A percentile compares a stretch with the other conserved stretches of the same genome.
Conservation (phyloP, 2,113 vertebrate species). For the Cheirogaleus medius region DNA sequence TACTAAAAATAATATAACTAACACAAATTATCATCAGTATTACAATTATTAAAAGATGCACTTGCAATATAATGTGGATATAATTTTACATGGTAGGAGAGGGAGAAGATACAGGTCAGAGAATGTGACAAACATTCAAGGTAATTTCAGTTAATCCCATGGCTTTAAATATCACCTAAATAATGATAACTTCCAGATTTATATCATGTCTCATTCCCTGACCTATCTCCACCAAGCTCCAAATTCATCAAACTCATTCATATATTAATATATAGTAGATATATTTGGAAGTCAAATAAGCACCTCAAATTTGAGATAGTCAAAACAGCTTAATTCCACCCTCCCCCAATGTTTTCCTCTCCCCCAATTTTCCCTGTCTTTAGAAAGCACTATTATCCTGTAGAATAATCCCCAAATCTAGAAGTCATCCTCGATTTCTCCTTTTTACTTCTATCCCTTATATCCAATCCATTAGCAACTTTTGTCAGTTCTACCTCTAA, state of each 20-base stretch:
- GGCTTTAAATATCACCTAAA: background rate
- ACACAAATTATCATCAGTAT: background rate
- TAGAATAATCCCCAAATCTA: background rate
- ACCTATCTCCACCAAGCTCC: background rate
- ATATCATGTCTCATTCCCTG: background rate
- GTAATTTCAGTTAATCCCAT: background rate
- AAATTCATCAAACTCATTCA: background rate
- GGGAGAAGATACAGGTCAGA: background rate
- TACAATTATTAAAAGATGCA: conserved; percentile 31
- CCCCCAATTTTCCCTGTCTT: background rate
- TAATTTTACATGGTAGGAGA: background rate
- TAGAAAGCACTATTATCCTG: background rate
- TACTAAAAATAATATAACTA: background rate
- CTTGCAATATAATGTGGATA: background rate
- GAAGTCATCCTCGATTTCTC: background rate
- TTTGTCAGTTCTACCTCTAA: background rate
- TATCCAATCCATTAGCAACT: background rate
- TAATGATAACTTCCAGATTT: background rate
- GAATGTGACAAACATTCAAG: background rate
- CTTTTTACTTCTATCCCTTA: background rate
- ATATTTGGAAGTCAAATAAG: conserved; percentile 3
- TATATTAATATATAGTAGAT: background rate
- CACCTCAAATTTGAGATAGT: conserved; percentile 1
- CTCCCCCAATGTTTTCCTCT: background rate
- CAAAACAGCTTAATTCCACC: background rate